Evolutionary conservation across 2,113 vertebrate species (phyloP).

Genomic region (Mormoops blainvillei): DNA sequence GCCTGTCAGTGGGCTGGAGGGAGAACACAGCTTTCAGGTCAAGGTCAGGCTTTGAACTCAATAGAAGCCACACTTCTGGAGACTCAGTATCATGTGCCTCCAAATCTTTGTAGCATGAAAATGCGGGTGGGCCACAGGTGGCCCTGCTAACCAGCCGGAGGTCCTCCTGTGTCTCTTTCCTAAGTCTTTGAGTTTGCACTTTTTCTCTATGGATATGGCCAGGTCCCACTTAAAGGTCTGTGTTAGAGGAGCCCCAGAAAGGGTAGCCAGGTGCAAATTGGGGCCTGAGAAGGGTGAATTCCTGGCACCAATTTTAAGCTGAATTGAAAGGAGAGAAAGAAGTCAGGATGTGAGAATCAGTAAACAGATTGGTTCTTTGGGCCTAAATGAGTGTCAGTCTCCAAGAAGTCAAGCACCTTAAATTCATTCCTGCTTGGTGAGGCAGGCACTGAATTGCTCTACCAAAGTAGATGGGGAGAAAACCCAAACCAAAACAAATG

Average conservation of each 20-base stretch:
- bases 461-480: not conserved
- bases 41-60: not conserved
- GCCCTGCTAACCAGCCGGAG: not conserved
- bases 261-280: not conserved
- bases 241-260: not conserved
- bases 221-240: not conserved
- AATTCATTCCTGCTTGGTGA: not conserved
- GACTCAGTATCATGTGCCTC: not conserved
- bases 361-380: not conserved
- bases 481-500: too few species aligned
- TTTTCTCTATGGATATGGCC: not conserved
- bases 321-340: not conserved
- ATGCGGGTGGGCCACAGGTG: rapidly evolving
- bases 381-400: not conserved
- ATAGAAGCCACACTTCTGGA: not conserved
- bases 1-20: not conserved
- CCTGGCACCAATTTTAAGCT: not conserved
- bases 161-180: not conserved
- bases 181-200: not conserved
- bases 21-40: not conserved
- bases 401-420: not conserved
- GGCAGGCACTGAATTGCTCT: not conserved
- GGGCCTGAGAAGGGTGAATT: not conserved
- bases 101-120: not conserved
- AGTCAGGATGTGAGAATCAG: not conserved